These are phyloP conservation scores for Asarcornis scutulata DNA, from an alignment of 2,113 vertebrate genomes.

Conservation along the genomic window DNA sequence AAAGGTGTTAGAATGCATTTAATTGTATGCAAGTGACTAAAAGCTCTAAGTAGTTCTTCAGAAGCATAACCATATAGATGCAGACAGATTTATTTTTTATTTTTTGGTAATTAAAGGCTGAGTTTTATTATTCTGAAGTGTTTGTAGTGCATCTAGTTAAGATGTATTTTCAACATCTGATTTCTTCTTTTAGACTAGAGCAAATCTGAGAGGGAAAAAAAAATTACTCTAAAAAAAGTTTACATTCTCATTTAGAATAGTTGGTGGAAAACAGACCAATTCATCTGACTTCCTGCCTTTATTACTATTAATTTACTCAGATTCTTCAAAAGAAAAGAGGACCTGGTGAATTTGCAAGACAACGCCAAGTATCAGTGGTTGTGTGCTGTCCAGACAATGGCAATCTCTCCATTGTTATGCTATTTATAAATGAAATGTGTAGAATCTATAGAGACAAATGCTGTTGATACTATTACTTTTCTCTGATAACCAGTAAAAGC, in stretches of 20 bases:
- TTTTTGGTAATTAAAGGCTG: neutral
- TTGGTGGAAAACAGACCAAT: neutral
- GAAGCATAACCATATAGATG: neutral
- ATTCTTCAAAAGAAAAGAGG: neutral
- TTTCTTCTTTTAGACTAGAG: neutral
- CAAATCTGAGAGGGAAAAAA: neutral
- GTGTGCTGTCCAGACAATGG: neutral
- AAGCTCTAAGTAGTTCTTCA: neutral
- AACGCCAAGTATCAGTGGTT: neutral
- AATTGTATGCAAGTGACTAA: neutral
- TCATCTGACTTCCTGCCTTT: neutral
- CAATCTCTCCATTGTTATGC: neutral
- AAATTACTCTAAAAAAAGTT: neutral
- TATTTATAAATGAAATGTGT: neutral
- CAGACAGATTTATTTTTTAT: neutral
- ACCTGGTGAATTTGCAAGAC: neutral
- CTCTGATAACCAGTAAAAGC: neutral
- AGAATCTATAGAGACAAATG: neutral
- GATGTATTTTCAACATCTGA: neutral
- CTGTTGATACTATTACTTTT: neutral
- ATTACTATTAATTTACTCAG: neutral
- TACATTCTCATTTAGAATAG: neutral
- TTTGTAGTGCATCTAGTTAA: neutral
- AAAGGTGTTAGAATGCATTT: neutral
- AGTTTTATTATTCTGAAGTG: neutral